These are phyloP conservation scores for Sebastes kiyomatsui DNA, from an alignment of 2,797 vertebrate species.

Conservation along the genomic window DNA sequence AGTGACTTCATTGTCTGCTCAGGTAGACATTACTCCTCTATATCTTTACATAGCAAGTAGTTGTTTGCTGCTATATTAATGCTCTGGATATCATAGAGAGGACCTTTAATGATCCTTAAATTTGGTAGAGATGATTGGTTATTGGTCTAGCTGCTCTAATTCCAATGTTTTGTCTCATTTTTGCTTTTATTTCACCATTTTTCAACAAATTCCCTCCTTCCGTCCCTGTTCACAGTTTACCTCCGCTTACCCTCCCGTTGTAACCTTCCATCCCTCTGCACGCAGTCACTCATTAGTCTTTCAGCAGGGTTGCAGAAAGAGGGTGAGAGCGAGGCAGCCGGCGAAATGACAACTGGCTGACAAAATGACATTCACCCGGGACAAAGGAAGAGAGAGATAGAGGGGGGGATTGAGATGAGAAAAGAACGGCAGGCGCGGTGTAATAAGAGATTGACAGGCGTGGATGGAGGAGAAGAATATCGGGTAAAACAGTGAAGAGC, in stretches of 20 bases:
- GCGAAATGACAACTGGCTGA: constrained; percentile 63
- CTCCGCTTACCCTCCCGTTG: background rate
- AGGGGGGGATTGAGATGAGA: constrained; percentile 32
- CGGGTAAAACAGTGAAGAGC: constrained; percentile 23
- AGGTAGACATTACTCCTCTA: too few relatives aligned
- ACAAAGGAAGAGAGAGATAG: constrained; percentile 38
- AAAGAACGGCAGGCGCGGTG: constrained; percentile 48
- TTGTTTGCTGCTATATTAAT: too few relatives aligned
- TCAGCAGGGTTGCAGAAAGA: constrained; percentile 25
- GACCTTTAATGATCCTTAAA: background rate
- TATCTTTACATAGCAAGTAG: too few relatives aligned
- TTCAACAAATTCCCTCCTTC: background rate
- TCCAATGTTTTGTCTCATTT: background rate
- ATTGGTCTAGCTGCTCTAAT: background rate
- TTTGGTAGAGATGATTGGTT: background rate
- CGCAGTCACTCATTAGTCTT: constrained; percentile 57
- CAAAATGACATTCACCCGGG: constrained; percentile 62
- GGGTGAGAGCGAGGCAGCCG: constrained; percentile 15
- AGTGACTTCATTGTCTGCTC: too few relatives aligned
- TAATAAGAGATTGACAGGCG: constrained; percentile 57
- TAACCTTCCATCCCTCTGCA: constrained; percentile 24
- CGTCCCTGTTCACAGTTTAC: background rate
- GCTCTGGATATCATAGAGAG: too few relatives aligned
- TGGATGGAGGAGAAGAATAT: constrained; percentile 28
- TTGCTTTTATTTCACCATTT: background rate